Evolutionary conservation across 2,113 vertebrate genomes (phyloP).

Genomic region (Muscicapa adusta): DNA sequence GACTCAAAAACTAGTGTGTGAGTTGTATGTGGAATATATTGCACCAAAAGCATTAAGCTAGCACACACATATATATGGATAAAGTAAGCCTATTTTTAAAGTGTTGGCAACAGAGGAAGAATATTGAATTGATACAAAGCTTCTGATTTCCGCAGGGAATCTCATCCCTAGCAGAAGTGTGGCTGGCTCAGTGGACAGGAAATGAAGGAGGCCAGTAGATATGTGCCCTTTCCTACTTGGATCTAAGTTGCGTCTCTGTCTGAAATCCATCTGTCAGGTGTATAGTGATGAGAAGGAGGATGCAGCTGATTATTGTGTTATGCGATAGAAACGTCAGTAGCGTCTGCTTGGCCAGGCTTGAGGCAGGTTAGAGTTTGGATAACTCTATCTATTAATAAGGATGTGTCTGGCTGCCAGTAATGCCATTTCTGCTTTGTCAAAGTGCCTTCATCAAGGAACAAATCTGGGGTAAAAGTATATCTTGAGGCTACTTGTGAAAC

Average conservation of each 20-base stretch:
- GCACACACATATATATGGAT: not conserved
- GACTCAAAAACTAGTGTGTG: not conserved
- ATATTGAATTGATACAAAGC: not conserved
- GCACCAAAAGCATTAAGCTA: not conserved
- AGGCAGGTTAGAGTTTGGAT: not conserved
- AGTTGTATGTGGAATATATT: not conserved
- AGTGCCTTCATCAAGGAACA: not conserved
- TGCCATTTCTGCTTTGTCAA: not conserved
- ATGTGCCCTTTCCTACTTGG: not conserved
- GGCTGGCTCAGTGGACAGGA: not conserved
- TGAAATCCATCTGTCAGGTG: not conserved
- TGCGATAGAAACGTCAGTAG: not conserved
- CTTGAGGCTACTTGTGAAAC: not conserved
- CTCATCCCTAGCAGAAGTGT: not conserved
- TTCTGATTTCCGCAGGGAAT: not conserved
- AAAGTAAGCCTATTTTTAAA: not conserved
- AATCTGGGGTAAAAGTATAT: not conserved
- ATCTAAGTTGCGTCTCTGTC: not conserved
- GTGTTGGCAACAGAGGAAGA: not conserved
- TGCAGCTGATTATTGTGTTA: not conserved
- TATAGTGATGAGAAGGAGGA: not conserved
- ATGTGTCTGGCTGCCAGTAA: not conserved
- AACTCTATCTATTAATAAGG: not conserved
- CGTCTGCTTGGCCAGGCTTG: not conserved
- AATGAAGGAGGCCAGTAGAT: not conserved